Conservation (phyloP, 2,888 invertebrate species). For the Ephialtes manifestator region DNA sequence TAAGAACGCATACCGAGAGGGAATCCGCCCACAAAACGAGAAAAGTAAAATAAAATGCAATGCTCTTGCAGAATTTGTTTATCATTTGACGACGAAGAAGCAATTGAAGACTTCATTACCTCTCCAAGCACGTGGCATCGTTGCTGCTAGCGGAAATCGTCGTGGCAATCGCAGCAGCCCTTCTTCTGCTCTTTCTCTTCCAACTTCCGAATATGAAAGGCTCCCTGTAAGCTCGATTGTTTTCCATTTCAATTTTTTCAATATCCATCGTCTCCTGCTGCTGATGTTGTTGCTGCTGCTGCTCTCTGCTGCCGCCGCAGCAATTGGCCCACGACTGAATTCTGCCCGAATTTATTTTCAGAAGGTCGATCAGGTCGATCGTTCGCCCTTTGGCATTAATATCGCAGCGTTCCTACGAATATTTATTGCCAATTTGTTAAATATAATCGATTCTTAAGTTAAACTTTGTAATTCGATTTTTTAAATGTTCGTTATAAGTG, state of each 20-base stretch:
- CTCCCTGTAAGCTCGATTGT: slow-evolving; percentile 40
- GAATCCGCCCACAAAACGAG: neutral
- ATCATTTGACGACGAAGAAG: neutral
- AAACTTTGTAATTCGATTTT: neutral
- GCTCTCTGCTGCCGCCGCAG: slow-evolving; percentile 55
- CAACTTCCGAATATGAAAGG: slow-evolving; percentile 67
- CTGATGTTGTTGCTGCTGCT: slow-evolving; percentile 59
- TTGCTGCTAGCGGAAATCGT: slow-evolving; percentile 38
- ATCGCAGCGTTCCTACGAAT: neutral
- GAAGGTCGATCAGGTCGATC: slow-evolving; percentile 61
- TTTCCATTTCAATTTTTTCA: slow-evolving; percentile 57
- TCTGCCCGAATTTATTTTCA: slow-evolving; percentile 67
- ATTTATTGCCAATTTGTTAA: neutral
- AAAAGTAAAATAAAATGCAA: neutral
- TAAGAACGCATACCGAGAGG: slow-evolving; percentile 23
- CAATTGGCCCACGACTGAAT: slow-evolving; percentile 64
- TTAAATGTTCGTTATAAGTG: neutral
- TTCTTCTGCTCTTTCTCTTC: slow-evolving; percentile 61
- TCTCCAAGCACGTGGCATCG: slow-evolving; percentile 21
- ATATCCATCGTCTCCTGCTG: slow-evolving; percentile 59
- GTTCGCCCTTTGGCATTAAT: slow-evolving; percentile 17
- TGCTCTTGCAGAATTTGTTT: neutral
- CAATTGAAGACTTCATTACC: slow-evolving; percentile 38
- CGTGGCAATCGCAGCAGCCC: neutral
- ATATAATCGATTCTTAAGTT: neutral